These are phyloP conservation scores for Fragum whitleyi DNA, from an alignment of 2,888 invertebrate species.

Conservation along the genomic window DNA sequence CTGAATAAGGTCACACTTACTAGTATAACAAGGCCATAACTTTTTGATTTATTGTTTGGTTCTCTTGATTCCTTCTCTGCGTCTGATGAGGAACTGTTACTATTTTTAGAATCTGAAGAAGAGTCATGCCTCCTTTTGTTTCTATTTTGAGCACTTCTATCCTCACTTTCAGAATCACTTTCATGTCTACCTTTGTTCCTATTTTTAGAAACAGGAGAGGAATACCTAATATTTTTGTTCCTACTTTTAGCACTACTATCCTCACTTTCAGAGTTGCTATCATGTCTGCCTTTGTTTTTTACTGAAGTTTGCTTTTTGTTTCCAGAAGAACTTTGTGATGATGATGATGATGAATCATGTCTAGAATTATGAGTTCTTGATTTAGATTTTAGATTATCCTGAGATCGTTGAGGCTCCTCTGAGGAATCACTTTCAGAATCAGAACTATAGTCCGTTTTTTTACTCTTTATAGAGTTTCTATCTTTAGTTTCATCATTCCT, in stretches of 20 bases:
- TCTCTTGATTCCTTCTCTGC: slow-evolving; percentile 25
- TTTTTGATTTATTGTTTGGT: slow-evolving; percentile 31
- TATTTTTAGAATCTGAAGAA: slow-evolving; percentile 16
- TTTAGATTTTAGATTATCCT: slow-evolving; percentile 9
- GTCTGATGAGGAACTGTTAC: slow-evolving; percentile 28
- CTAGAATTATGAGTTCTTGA: slow-evolving; percentile 2
- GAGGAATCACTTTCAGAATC: slow-evolving; percentile 28
- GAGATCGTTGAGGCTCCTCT: slow-evolving; percentile 20
- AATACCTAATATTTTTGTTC: not conserved
- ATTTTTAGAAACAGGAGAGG: slow-evolving; percentile 26
- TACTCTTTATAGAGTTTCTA: slow-evolving; percentile 6
- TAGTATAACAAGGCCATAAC: slow-evolving; percentile 54
- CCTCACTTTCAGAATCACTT: no score
- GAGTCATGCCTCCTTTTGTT: slow-evolving; percentile 15
- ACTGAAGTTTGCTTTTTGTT: not conserved
- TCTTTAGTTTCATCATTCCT: slow-evolving; percentile 5
- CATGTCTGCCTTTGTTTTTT: slow-evolving; percentile 3
- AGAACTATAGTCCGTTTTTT: slow-evolving; percentile 14
- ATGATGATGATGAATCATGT: slow-evolving; percentile 40
- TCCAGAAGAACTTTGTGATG: slow-evolving; percentile 18
- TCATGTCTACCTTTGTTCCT: slow-evolving; percentile 16
- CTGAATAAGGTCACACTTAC: no score
- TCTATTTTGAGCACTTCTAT: no score
- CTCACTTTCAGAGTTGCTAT: slow-evolving; percentile 19
- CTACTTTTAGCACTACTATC: slow-evolving; percentile 3